Base-by-base conservation (phyloP, 2,113 vertebrate species). In the Orthochromis indermauri region DNA sequence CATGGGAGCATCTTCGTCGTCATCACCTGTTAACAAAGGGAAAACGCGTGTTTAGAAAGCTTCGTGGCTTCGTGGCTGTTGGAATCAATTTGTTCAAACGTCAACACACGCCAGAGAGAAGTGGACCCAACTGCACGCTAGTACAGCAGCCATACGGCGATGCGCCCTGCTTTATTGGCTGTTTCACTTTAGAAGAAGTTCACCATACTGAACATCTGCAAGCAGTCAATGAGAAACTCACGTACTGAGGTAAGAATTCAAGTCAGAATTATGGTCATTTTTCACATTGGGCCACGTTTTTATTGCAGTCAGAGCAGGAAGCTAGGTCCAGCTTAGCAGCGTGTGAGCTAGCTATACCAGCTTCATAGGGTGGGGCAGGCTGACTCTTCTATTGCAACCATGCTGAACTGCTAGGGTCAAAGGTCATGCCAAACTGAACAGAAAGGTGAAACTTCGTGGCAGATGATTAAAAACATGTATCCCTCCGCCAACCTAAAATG, bases 1-100 rank as follows among this genome's bases (percentile, higher is more conserved):
- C 98, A 99, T 98, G 0, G 99, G 98, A 13, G 97, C 97, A 2
- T 99, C 99, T 33, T 99, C 99, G 5, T 99, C 98, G 19, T 99
- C 98, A 4, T 99, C 98, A 63, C 98, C 99, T 99, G 61, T 59
- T 82, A 35, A 81, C 17, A 49, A 71, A 80, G 28, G 54, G n/a
- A 51, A 84, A 21, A 81, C 51, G 33, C 11, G 19, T 24, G 42
- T 42, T 31, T 31, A 49, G 42, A 28, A 47, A 78, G 7, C 7
- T 17, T 19, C 6, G 0, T 7, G 14, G 6, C 6, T 16, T 19
- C 4, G 2, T 8, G 24, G 3, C 42, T 19, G 17, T 11, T 49
- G 24, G 24, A 78, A 1, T 11, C 9, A 26, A 45, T 73, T 26
- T 19, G 40, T 76, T 1, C 24, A 5, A 28, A 76, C 1, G 9